Evolutionary conservation across 2,797 vertebrate species (phyloP), one percentile per base, ranked within the genome.

Genomic region (Scolopax rusticola): DNA sequence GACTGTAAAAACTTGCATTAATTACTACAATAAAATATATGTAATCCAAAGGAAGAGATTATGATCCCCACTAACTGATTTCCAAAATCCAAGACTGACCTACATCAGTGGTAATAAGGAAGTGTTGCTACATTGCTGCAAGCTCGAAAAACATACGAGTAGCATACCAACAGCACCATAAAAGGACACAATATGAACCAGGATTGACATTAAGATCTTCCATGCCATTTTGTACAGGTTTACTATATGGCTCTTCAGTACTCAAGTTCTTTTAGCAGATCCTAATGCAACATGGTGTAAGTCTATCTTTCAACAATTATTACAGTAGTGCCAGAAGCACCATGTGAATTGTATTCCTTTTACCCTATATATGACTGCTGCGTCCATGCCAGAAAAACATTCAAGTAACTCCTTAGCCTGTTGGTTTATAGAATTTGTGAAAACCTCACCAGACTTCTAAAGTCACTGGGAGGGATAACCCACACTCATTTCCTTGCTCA

Each of bases 161-260:
- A 51, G 10, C 0, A 0, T 6, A 7, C 20, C 70, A 16, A 8
- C 15, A 74, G 8, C 3, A 77, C 6, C 9, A 24, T 16, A 38
- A 3, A 84, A 33, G 24, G 2, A 45, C 2, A 50, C 9, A 73
- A 43, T 2, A 47, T 4, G 13, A 61, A 48, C 0, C 0, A 43
- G 10, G 15, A 43, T 10, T n/a, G 6, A 17, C 19, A 73, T 21
- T 6, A 11, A 56, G 23, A 32, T 78, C 23, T 74, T 70, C 20
- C 15, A 11, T 43, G 8, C 0, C 68, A 15, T 40, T 89, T 84
- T 41, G 19, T 40, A 50, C 7, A 40, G 3, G 7, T 36, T 88
- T 84, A 28, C 13, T 45, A 15, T 1, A 3, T 7, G 11, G 8
- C 6, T 68, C 12, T 81, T 78, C 38, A 33, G 2, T 24, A 53